Evolutionary conservation across 2,113 vertebrate species (phyloP).

Genomic region (Channa argus): DNA sequence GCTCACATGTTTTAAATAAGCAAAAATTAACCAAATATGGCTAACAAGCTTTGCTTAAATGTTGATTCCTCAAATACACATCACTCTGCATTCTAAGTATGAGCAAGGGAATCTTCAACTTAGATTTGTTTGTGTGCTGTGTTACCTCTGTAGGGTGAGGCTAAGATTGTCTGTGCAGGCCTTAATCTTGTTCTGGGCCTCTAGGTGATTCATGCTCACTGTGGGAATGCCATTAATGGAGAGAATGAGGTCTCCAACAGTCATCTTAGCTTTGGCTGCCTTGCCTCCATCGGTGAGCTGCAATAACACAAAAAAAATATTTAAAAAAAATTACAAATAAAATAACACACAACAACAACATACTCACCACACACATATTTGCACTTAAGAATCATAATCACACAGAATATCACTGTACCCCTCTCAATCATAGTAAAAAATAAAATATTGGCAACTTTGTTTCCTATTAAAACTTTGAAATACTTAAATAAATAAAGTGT

Average conservation of each 20-base stretch:
- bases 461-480: no score
- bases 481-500: neutral
- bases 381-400: neutral
- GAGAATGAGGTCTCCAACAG: slow-evolving; percentile 92
- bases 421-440: no score
- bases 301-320: slow-evolving; percentile 57
- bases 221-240: slow-evolving; percentile 94
- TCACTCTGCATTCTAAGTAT: neutral
- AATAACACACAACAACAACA: neutral
- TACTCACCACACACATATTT: neutral
- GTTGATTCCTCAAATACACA: slow-evolving; percentile 5
- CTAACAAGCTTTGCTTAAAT: neutral
- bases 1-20: slow-evolving; percentile 41
- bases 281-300: slow-evolving; percentile 96
- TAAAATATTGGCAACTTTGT: no score
- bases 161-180: slow-evolving; percentile 88
- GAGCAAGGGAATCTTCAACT: slow-evolving; percentile 1
- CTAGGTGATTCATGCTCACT: slow-evolving; percentile 94
- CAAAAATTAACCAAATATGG: slow-evolving; percentile 12
- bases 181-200: slow-evolving; percentile 99
- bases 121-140: neutral
- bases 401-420: no score
- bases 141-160: slow-evolving; percentile 94
- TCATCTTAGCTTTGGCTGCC: slow-evolving; percentile 90
- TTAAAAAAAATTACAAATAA: no score